These are phyloP conservation scores for Dendrolimus kikuchii DNA, from an alignment of 1,140 invertebrate genomes.

Conservation along the genomic window DNA sequence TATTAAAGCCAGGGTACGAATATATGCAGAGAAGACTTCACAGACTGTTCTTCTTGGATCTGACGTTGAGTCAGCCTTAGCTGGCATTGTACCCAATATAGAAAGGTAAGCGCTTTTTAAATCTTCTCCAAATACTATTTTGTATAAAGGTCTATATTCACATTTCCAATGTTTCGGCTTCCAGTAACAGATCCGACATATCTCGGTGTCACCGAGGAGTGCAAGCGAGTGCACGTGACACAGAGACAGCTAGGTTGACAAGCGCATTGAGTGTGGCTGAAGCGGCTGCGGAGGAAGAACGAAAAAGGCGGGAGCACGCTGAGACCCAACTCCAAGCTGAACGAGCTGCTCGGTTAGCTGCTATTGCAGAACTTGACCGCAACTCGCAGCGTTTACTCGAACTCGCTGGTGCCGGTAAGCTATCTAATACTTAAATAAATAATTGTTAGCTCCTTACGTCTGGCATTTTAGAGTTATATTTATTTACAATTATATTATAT, in stretches of 20 bases:
- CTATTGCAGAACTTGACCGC: conserved; percentile 79
- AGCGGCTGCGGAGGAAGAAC: conserved; percentile 42
- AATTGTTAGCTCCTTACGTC: no score
- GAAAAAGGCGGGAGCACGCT: conserved; percentile 54
- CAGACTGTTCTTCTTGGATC: conserved; percentile 82
- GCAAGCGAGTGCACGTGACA: conserved; percentile 79
- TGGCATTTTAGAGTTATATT: no score
- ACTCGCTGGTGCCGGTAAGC: conserved; percentile 70
- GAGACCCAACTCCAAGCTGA: conserved; percentile 75
- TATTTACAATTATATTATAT: no score
- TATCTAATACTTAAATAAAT: not conserved
- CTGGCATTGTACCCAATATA: conserved; percentile 73
- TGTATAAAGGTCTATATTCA: not conserved
- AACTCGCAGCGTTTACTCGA: conserved; percentile 81
- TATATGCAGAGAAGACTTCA: conserved; percentile 83
- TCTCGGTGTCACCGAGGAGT: conserved; percentile 68
- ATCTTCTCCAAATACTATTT: not conserved
- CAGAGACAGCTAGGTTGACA: conserved; percentile 75
- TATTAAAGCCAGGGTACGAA: conserved; percentile 74
- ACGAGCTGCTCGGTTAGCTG: conserved; percentile 78
- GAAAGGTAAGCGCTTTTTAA: conserved; percentile 35
- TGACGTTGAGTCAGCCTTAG: conserved; percentile 81
- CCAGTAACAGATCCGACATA: conserved; percentile 36
- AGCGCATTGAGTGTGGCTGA: conserved; percentile 69
- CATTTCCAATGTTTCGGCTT: no score